phyloP scores from a whole-genome alignment of 2,113 vertebrate genomes.

The Siniperca chuatsi region DNA sequence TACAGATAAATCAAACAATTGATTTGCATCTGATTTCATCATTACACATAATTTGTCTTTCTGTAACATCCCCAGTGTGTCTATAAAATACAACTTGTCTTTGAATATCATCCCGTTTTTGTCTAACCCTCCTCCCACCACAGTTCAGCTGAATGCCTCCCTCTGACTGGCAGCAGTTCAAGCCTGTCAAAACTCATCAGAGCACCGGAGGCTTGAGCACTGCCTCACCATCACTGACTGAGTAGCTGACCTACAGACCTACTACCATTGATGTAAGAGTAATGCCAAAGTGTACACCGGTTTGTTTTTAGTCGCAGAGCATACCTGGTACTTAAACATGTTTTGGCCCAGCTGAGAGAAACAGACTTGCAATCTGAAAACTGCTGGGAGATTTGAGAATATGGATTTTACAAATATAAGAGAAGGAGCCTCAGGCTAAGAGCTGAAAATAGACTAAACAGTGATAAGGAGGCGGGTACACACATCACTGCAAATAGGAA shows the following conservation, averaged over 20 bases:
- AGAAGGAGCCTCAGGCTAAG: constrained; percentile 32
- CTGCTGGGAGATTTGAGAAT: constrained; percentile 27
- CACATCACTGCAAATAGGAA: constrained; percentile 41
- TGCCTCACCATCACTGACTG: constrained; percentile 50
- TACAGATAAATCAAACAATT: constrained; percentile 45
- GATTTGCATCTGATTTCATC: constrained; percentile 57
- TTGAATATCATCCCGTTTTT: constrained; percentile 30
- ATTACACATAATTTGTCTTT: constrained; percentile 27
- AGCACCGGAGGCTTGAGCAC: constrained; percentile 44
- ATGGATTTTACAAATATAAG: constrained; percentile 52
- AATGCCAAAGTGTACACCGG: not conserved
- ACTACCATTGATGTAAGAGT: constrained; percentile 54
- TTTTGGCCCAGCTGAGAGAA: constrained; percentile 7
- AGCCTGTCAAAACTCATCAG: constrained; percentile 75
- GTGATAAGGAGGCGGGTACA: constrained; percentile 15
- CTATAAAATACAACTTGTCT: constrained; percentile 12
- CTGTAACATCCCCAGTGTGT: not conserved
- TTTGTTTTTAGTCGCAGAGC: constrained; percentile 29
- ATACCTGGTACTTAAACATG: constrained; percentile 27
- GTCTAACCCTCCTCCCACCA: constrained; percentile 52
- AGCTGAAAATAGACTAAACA: constrained; percentile 41
- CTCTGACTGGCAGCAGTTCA: constrained; percentile 69
- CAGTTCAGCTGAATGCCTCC: constrained; percentile 48
- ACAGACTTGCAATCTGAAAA: not conserved
- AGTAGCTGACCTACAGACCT: constrained; percentile 78